Evolutionary conservation across 1,140 invertebrate genomes (phyloP).

Genomic region (Mylabris phalerata): DNA sequence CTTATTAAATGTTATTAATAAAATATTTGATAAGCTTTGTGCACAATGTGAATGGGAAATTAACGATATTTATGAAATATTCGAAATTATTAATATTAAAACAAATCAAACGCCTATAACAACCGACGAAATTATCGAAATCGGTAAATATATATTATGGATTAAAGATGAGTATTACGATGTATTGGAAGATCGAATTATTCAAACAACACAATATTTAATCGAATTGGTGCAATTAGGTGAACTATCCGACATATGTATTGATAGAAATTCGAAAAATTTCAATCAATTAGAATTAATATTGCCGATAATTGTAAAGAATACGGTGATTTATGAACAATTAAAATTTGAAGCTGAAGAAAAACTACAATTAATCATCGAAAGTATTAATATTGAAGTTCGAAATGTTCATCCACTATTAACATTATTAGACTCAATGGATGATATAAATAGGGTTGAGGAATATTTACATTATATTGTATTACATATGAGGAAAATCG

Average conservation of each 20-base stretch:
- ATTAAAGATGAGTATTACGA: conserved; percentile 15
- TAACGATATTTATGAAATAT: conserved; percentile 27
- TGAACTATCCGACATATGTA: conserved; percentile 26
- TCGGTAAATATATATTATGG: conserved; percentile 45
- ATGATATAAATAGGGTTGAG: conserved; percentile 54
- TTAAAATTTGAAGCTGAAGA: conserved; percentile 77
- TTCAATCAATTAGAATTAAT: conserved; percentile 66
- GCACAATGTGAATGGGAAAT: conserved; percentile 28
- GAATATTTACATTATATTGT: conserved; percentile 60
- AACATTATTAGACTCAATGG: conserved; percentile 42
- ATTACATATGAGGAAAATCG: conserved; percentile 63
- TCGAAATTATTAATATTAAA: conserved; percentile 25
- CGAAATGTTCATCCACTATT: conserved; percentile 64
- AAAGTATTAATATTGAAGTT: conserved; percentile 57
- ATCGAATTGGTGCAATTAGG: conserved; percentile 48
- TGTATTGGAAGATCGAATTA: conserved; percentile 52
- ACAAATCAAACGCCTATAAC: conserved; percentile 22
- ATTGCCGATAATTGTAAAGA: conserved; percentile 62
- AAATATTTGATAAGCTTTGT: conserved; percentile 24
- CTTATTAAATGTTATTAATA: conserved; percentile 16
- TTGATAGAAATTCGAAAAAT: conserved; percentile 56
- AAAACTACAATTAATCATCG: conserved; percentile 59
- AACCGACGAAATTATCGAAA: conserved; percentile 55
- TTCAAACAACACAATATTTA: conserved; percentile 52
- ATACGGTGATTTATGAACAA: conserved; percentile 63